Percentiles rank a stretch among this genome's conserved stretches.
Conservation (phyloP, 2,113 vertebrate genomes). For the Poeciliopsis occidentalis region DNA sequence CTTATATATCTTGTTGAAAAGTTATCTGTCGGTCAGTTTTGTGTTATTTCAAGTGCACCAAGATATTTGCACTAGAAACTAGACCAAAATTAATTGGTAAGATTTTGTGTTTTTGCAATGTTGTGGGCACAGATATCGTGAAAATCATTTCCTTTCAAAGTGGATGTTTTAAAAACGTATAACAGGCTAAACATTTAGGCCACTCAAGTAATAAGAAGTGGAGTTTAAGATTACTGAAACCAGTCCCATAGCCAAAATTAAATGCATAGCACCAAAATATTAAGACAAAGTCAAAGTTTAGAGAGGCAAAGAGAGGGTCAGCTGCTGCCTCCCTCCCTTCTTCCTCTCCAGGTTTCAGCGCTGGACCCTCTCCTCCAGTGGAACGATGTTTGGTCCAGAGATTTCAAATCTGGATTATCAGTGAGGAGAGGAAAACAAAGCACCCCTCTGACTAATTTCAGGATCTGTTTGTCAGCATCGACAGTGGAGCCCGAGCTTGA, state of each 20-base stretch:
- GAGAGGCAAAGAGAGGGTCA: constrained; percentile 39
- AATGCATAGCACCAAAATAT: constrained; percentile 76
- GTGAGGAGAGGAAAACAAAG: constrained; percentile 9
- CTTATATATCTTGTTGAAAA: no score
- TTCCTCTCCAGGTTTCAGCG: constrained; percentile 46
- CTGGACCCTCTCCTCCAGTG: constrained; percentile 61
- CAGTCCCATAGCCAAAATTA: constrained; percentile 64
- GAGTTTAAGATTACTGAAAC: constrained; percentile 38
- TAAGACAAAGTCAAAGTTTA: constrained; percentile 42
- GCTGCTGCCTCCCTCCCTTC: constrained; percentile 14
- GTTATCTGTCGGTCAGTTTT: no score
- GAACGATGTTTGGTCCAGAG: constrained; percentile 58
- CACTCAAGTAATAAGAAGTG: constrained; percentile 31
- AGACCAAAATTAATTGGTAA: no score
- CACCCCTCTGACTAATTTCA: constrained; percentile 17
- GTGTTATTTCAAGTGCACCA: no score
- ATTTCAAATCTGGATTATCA: constrained; percentile 24
- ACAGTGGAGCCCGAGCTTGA: constrained; percentile 8
- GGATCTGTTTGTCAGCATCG: constrained; percentile 35
- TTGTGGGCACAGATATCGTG: constrained; percentile 19
- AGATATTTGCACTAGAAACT: no score
- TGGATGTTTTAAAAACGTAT: constrained; percentile 29
- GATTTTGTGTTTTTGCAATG: no score
- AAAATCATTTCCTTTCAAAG: constrained; percentile 43
- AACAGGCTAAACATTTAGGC: constrained; percentile 21